Evolutionary conservation across 2,113 vertebrate genomes (phyloP), one percentile per base, ranked within the genome.

Genomic region (Ovibos moschatus): DNA sequence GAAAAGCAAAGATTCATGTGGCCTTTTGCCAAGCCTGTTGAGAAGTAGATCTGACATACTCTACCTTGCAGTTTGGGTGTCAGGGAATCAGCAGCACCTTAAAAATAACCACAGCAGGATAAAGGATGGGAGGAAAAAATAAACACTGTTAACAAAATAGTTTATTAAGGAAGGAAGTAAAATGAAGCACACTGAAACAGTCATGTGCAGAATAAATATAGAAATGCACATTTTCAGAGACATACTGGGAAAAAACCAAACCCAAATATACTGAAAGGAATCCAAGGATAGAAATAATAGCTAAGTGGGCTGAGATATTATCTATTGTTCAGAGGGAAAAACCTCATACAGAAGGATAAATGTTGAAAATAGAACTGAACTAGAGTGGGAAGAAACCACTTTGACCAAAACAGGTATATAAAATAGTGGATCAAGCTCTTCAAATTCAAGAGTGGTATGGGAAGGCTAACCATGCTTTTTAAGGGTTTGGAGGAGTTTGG

Each of bases 161-260:
- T 96, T 97, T 97, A 91, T 97, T 95, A 96, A 97, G 94, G 97
- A 98, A 98, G 96, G 97, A 98, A 98, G 71, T 87, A 79, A 98
- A 97, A 96, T 96, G 91, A 92, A 98, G 87, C 60, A 89, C 92
- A 87, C 14, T 16, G 89, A 97, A 62, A 40, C 92, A 79, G 97
- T 97, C 94, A 94, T 94, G 96, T 95, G 87, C 89, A 94, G 95
- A 95, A 92, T 86, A 97, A 97, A 98, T 98, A 97, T 67, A 97
- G 97, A 98, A 97, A 97, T 92, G 43, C 62, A 91, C 90, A 90
- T 97, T 98, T 97, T 96, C 95, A 97, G 96, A 98, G 94, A 95
- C 14, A 91, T 30, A 83, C 71, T 89, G 95, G 95, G 88, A 97
- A 97, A 98, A 94, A 97, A 94, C 81, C 78, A 53, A 98, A 96